These are phyloP conservation scores for Pterophyllum scalare DNA, from an alignment of 2,113 vertebrate genomes.

Conservation along the genomic window DNA sequence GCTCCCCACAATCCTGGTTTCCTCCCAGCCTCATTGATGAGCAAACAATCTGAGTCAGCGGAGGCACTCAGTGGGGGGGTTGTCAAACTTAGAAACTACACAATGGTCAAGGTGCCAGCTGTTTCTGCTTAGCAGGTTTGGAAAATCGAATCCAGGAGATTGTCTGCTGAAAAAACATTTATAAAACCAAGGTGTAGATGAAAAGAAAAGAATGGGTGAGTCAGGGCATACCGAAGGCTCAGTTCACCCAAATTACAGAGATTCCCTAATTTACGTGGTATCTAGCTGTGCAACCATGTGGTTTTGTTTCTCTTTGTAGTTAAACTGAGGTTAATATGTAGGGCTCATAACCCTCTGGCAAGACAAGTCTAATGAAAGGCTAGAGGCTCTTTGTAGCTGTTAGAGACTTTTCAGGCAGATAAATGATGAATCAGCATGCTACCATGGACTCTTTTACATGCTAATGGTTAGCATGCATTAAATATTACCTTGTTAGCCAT, in stretches of 20 bases:
- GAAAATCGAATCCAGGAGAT: neutral
- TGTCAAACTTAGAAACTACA: conserved; percentile 27
- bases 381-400: neutral
- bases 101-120: neutral
- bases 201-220: neutral
- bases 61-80: conserved; percentile 30
- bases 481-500: neutral
- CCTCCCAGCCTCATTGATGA: neutral
- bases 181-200: neutral
- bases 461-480: too few species aligned
- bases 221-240: neutral
- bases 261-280: neutral
- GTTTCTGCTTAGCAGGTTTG: neutral
- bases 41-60: neutral
- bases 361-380: neutral
- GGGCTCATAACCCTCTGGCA: neutral
- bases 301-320: neutral
- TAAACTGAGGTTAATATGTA: neutral
- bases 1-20: conserved; percentile 36
- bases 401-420: neutral
- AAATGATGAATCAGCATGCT: neutral
- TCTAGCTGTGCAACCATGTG: neutral
- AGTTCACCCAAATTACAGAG: neutral
- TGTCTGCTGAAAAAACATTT: neutral
- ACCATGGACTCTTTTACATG: neutral